Conservation (phyloP, 1,140 invertebrate genomes). For the Nymphalis io region DNA sequence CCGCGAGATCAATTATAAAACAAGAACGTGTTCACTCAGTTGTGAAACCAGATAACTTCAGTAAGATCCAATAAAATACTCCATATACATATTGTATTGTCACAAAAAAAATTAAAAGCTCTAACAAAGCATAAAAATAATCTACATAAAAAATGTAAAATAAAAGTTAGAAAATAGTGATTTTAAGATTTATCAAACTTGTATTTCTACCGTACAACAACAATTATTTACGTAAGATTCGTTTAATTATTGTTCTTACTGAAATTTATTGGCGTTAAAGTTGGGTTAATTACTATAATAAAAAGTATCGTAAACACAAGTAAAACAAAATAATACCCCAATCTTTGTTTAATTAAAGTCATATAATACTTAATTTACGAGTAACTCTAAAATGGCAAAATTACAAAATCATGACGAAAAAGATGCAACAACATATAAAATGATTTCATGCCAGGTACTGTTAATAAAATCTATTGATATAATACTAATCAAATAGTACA, state of each 20-base stretch:
- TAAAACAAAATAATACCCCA: slow-evolving; percentile 4
- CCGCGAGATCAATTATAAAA: no score
- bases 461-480: neutral
- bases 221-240: neutral
- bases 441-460: neutral
- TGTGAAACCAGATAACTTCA: no score
- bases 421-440: neutral
- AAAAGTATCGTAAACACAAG: slow-evolving; percentile 7
- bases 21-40: no score
- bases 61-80: no score
- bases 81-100: no score
- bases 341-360: slow-evolving; percentile 17
- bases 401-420: neutral
- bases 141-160: no score
- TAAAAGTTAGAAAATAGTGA: no score
- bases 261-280: slow-evolving; percentile 5
- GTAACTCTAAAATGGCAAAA: neutral
- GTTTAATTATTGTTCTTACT: slow-evolving; percentile 1
- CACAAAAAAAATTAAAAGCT: no score
- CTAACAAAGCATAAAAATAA: no score
- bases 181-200: neutral
- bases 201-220: neutral
- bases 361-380: slow-evolving; percentile 5
- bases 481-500: neutral
- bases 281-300: slow-evolving; percentile 2